Evolutionary conservation across 2,888 invertebrate genomes (phyloP).

Genomic region (Plagiodera versicolora): DNA sequence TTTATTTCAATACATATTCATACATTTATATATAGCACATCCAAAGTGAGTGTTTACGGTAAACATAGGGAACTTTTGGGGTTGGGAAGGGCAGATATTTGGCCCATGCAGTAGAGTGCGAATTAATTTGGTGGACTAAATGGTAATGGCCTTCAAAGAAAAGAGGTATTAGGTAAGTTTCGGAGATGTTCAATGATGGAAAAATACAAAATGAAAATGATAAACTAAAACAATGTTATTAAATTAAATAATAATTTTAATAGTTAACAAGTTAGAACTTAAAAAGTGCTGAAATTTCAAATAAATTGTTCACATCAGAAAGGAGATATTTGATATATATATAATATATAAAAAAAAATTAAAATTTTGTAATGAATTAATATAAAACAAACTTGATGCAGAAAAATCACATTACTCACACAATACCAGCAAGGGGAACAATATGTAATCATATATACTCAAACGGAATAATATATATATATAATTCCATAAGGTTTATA

Average conservation of each 20-base stretch:
- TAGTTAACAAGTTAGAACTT: constrained; percentile 55
- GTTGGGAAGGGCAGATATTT: constrained; percentile 43
- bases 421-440: constrained; percentile 44
- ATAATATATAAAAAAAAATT: constrained; percentile 42
- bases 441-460: constrained; percentile 19
- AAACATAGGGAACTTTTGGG: constrained; percentile 47
- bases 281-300: constrained; percentile 51
- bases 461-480: constrained; percentile 12
- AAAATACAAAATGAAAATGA: constrained; percentile 47
- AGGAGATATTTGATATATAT: constrained; percentile 40
- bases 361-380: constrained; percentile 37
- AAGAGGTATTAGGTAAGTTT: constrained; percentile 41
- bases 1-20: constrained; percentile 58
- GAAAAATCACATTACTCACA: constrained; percentile 50
- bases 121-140: constrained; percentile 51
- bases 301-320: constrained; percentile 48
- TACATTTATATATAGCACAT: constrained; percentile 59
- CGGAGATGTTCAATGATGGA: constrained; percentile 45
- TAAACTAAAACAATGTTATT: constrained; percentile 54
- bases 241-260: constrained; percentile 55
- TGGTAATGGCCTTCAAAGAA: constrained; percentile 43
- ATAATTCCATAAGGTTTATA: constrained; percentile 24
- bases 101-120: constrained; percentile 54
- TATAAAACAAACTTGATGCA: constrained; percentile 38
- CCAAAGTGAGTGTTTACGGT: constrained; percentile 56